A percentile compares a stretch with the other conserved stretches of the same genome.
Conservation (phyloP, 2,113 vertebrate species). For the Gallinago jamesoni region DNA sequence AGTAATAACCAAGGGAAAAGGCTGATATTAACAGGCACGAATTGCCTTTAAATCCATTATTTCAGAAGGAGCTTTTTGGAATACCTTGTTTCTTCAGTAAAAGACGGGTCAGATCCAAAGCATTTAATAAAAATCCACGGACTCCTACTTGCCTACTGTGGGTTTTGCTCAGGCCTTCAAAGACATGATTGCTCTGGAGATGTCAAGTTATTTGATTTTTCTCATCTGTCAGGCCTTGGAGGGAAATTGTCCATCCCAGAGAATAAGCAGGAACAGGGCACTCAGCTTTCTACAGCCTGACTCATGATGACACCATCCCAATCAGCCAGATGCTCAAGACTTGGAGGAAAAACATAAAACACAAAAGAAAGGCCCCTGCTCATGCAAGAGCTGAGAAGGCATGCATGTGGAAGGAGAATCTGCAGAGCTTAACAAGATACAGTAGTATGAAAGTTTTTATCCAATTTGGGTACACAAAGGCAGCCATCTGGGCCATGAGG, state of each 20-base stretch:
- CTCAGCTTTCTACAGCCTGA: neutral
- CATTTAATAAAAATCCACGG: constrained; percentile 16
- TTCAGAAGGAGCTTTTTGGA: constrained; percentile 20
- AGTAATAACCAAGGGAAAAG: constrained; percentile 16
- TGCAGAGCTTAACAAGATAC: neutral
- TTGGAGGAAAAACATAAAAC: neutral
- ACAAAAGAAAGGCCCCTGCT: neutral
- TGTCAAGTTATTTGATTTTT: constrained; percentile 32
- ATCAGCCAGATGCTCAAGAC: neutral
- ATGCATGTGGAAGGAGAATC: neutral
- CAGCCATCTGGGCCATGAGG: neutral
- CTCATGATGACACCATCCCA: neutral
- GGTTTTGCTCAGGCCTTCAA: constrained; percentile 11
- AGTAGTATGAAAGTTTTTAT: neutral
- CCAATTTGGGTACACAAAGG: neutral
- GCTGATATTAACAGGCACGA: neutral
- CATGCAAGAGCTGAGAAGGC: neutral
- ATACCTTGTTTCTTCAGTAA: constrained; percentile 1
- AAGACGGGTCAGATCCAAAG: neutral
- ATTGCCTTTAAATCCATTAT: neutral
- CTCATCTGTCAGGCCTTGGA: neutral
- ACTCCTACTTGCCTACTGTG: neutral
- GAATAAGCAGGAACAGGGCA: neutral
- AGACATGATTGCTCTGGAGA: constrained; percentile 13
- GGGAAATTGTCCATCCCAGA: neutral